These are phyloP conservation scores for Damaliscus lunatus DNA, from an alignment of 2,113 vertebrate genomes.

Conservation along the genomic window DNA sequence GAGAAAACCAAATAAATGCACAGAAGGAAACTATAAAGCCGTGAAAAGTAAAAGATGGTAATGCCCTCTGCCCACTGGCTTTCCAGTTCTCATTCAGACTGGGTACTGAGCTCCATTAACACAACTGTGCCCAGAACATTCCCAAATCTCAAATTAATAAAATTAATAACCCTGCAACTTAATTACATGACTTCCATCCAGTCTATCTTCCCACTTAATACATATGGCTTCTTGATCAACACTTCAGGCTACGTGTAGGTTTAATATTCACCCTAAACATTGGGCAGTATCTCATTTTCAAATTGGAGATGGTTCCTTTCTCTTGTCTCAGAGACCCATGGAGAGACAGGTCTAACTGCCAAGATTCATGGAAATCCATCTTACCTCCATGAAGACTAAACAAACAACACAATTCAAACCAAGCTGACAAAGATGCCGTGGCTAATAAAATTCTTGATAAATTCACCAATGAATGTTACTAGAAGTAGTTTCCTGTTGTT, in stretches of 20 bases:
- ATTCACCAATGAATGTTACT: background rate
- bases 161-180: background rate
- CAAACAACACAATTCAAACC: background rate
- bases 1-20: background rate
- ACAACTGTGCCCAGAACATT: background rate
- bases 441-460: background rate
- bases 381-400: background rate
- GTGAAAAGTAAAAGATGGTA: too few relatives aligned
- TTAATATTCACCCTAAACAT: conserved; percentile 1
- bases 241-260: background rate
- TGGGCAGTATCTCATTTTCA: background rate
- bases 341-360: background rate
- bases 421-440: background rate
- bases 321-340: background rate
- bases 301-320: background rate
- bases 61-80: background rate
- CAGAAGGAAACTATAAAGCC: background rate
- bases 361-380: background rate
- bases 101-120: background rate
- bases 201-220: background rate
- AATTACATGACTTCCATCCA: background rate
- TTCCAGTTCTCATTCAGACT: background rate
- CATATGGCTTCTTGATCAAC: background rate
- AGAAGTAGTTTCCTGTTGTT: background rate
- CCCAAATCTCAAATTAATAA: background rate